phyloP scores from a whole-genome alignment of 1,140 invertebrate genomes.

The Calephelis nemesis region DNA sequence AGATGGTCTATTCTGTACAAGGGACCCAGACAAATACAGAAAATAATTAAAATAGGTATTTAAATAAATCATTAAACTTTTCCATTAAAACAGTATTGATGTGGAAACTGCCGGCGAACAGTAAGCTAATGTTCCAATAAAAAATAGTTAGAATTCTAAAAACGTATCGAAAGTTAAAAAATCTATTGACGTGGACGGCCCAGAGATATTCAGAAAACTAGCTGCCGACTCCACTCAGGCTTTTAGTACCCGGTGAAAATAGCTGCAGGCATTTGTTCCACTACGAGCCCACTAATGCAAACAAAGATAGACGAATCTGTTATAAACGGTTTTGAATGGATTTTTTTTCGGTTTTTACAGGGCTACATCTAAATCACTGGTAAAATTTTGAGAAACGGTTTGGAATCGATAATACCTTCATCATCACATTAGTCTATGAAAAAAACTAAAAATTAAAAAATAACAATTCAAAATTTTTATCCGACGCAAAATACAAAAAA shows the following conservation, averaged over 20 bases:
- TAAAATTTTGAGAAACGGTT: too few species aligned
- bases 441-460: too few species aligned
- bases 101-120: neutral
- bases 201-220: conserved; percentile 22
- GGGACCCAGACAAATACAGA: too few species aligned
- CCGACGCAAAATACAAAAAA: too few species aligned
- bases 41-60: neutral
- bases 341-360: too few species aligned
- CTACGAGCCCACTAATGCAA: conserved; percentile 6
- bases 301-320: neutral
- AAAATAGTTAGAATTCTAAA: conserved; percentile 19
- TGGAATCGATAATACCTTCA: too few species aligned
- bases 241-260: conserved; percentile 23
- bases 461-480: too few species aligned
- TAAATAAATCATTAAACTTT: neutral
- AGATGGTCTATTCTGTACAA: too few species aligned
- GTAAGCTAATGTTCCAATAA: neutral
- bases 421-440: too few species aligned
- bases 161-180: conserved; percentile 28
- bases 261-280: conserved; percentile 15
- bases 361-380: too few species aligned
- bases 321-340: too few species aligned
- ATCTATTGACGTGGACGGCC: conserved; percentile 24
- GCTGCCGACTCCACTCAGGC: conserved; percentile 20
- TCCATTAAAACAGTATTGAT: conserved; percentile 6